phyloP scores from a whole-genome alignment of 2,113 vertebrate genomes.

The Stegostoma tigrinum region DNA sequence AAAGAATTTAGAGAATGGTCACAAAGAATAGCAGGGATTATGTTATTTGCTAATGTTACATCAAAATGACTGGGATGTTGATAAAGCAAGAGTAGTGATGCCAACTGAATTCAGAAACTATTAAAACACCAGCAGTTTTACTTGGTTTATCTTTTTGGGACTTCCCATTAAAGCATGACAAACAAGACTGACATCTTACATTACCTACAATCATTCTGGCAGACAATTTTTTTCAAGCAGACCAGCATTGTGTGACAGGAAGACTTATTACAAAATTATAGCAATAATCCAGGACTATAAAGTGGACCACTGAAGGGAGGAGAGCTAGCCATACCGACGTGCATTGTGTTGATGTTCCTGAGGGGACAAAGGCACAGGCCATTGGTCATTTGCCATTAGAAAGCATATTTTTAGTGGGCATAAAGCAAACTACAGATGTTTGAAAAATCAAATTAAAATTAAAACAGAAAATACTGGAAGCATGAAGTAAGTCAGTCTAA shows the following conservation, averaged over 20 bases:
- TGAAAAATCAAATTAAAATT: neutral
- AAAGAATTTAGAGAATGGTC: neutral
- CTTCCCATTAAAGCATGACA: neutral
- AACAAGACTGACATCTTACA: neutral
- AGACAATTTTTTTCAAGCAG: neutral
- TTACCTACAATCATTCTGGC: neutral
- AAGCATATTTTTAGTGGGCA: neutral
- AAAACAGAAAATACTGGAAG: neutral
- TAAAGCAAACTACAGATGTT: neutral
- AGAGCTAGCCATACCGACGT: neutral
- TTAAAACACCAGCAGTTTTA: neutral
- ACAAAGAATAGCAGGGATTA: neutral
- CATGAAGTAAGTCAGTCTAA: neutral
- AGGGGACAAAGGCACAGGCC: neutral
- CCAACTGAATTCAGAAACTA: neutral
- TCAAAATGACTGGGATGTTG: neutral
- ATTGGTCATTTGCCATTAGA: neutral
- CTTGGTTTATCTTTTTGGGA: neutral
- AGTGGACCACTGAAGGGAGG: neutral
- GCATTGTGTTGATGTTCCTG: neutral
- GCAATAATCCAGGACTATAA: neutral
- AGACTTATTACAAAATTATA: neutral
- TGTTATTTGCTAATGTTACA: neutral
- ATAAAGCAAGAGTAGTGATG: neutral
- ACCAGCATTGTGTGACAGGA: neutral